Conservation (phyloP, 2,797 vertebrate species). For the Argentina silus region DNA sequence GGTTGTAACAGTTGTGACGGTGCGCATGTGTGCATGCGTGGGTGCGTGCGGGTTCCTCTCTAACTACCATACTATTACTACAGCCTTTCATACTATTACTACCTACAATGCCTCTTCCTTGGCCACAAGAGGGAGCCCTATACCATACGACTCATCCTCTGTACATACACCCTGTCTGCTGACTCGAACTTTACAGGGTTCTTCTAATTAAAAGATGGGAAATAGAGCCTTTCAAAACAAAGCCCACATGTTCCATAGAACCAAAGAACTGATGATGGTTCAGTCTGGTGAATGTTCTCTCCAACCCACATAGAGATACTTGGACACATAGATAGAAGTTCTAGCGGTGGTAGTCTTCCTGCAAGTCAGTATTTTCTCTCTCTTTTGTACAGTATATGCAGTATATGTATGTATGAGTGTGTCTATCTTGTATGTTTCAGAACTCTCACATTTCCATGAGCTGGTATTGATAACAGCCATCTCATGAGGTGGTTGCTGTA, state of each 20-base stretch:
- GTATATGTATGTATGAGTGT: background rate
- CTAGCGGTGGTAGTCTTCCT: background rate
- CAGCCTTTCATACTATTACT: background rate
- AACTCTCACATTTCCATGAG: background rate
- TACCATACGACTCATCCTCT: background rate
- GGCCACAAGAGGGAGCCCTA: conserved; percentile 42
- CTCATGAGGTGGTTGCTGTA: background rate
- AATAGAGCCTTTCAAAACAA: background rate
- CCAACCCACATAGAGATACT: too few relatives aligned
- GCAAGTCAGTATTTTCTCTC: background rate
- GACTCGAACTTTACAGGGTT: background rate
- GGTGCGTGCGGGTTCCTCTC: background rate
- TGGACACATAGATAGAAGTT: too few relatives aligned
- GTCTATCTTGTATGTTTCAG: background rate
- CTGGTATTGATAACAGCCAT: background rate
- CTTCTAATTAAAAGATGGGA: background rate
- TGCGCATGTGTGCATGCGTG: background rate
- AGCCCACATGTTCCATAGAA: background rate
- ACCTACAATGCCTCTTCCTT: background rate
- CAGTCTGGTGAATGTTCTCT: too few relatives aligned
- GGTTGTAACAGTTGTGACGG: too few relatives aligned
- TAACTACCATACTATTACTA: background rate
- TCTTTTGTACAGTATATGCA: background rate
- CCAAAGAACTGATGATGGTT: background rate
- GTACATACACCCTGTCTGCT: background rate